These are phyloP conservation scores for Amiota mariae DNA, from an alignment of 2,888 invertebrate species.

Conservation along the genomic window DNA sequence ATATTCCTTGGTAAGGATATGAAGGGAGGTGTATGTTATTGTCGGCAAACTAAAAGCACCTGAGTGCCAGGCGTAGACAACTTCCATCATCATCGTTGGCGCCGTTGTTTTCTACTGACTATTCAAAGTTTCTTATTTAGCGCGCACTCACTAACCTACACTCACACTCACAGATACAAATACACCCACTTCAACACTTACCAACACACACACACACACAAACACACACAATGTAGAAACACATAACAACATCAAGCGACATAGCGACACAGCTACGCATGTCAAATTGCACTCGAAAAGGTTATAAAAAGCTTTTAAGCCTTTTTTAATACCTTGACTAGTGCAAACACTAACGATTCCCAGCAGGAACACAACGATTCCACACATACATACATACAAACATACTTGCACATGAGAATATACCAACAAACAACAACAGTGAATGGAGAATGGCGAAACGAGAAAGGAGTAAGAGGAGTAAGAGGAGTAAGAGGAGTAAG, in stretches of 20 bases:
- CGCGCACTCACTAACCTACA: slow-evolving; percentile 9
- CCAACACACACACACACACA: slow-evolving; percentile 14
- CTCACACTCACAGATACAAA: neutral
- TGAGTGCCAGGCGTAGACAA: slow-evolving; percentile 23
- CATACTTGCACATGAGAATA: slow-evolving; percentile 36
- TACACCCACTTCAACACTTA: slow-evolving; percentile 4
- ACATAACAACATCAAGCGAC: slow-evolving; percentile 10
- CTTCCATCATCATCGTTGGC: neutral
- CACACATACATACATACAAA: slow-evolving; percentile 40
- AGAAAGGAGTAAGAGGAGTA: neutral
- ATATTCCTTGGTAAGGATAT: too few relatives aligned
- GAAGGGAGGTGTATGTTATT: neutral
- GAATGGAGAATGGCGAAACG: too few relatives aligned
- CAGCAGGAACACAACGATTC: slow-evolving; percentile 31
- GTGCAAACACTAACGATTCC: slow-evolving; percentile 30
- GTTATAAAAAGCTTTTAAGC: slow-evolving; percentile 66
- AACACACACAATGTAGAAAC: neutral
- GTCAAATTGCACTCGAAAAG: slow-evolving; percentile 45
- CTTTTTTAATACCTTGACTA: slow-evolving; percentile 60
- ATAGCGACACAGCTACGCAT: slow-evolving; percentile 3
- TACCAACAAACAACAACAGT: too few relatives aligned
- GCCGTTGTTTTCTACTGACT: neutral
- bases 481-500: too few relatives aligned
- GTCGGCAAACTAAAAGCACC: slow-evolving; percentile 18
- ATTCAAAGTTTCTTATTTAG: slow-evolving; percentile 24